These are phyloP conservation scores for Nematostella vectensis DNA, from an alignment of 92 coral and sea anemone genomes.

Conservation along the genomic window DNA sequence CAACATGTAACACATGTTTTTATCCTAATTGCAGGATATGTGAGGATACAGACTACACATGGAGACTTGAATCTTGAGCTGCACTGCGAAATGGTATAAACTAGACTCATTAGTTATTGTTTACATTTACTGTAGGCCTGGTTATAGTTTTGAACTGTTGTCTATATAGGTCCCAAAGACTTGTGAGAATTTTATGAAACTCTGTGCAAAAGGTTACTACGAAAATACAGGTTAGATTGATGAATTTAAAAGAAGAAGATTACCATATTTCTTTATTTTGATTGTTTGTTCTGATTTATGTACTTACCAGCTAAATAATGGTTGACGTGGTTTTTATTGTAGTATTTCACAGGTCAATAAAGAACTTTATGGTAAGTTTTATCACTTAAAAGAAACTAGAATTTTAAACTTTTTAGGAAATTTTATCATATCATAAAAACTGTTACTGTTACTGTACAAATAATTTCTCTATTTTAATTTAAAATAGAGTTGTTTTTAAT, in stretches of 20 bases:
- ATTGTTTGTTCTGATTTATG: background rate
- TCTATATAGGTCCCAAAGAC: constrained; percentile 83
- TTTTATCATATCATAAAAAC: too few species aligned
- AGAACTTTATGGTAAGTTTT: constrained; percentile 84
- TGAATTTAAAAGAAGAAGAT: background rate
- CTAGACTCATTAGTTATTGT: background rate
- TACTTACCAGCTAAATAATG: background rate
- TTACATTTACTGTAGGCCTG: background rate
- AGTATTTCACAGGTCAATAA: constrained; percentile 98
- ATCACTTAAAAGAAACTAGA: too few species aligned
- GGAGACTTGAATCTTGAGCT: constrained; percentile 91
- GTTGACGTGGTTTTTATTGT: constrained; percentile 11
- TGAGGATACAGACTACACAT: constrained; percentile 84
- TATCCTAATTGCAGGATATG: constrained; percentile 48
- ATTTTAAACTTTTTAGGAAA: too few species aligned
- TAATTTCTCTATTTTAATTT: background rate
- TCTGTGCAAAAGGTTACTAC: constrained; percentile 78
- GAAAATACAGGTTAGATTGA: constrained; percentile 70
- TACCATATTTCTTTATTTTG: background rate
- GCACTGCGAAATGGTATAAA: constrained; percentile 88
- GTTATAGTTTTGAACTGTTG: background rate
- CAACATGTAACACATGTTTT: too few species aligned
- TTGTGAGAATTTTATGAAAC: constrained; percentile 88
- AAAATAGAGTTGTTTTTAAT: background rate
- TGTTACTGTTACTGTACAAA: too few species aligned